These are phyloP conservation scores for Aplysina aerophoba DNA, from an alignment of 37 sponge, comb jelly and placozoan genomes.

Conservation along the genomic window DNA sequence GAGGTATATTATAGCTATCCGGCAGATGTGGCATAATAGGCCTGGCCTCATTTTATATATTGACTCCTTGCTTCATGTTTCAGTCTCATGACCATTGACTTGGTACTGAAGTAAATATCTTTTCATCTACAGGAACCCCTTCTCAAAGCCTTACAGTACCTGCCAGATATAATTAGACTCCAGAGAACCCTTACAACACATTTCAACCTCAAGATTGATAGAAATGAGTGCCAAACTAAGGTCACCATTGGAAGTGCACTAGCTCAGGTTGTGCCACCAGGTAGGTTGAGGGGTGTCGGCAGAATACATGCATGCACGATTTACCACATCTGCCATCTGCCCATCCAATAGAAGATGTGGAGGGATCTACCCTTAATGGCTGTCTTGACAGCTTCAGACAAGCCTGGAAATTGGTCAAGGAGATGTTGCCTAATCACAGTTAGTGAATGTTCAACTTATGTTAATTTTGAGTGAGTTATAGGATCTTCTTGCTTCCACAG, in stretches of 20 bases:
- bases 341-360: too few species aligned
- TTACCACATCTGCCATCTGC: too few species aligned
- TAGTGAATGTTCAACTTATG: neutral
- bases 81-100: too few species aligned
- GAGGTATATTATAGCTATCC: neutral
- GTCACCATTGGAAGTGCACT: conserved; percentile 53
- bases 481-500: too few species aligned
- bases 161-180: conserved; percentile 73
- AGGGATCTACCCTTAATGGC: neutral
- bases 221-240: conserved; percentile 1
- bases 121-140: conserved; percentile 45
- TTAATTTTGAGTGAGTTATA: neutral
- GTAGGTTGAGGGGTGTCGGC: neutral
- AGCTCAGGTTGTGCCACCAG: neutral
- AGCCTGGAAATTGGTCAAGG: conserved; percentile 57
- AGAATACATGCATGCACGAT: too few species aligned
- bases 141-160: conserved; percentile 69
- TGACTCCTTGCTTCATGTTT: conserved; percentile 30
- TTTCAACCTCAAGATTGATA: conserved; percentile 41
- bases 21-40: conserved; percentile 16
- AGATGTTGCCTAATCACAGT: neutral
- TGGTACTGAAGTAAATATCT: neutral
- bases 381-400: conserved; percentile 33
- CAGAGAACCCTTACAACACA: conserved; percentile 36
- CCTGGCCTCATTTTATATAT: neutral